Percentiles rank a stretch among this genome's conserved stretches.
These are phyloP conservation scores for Torymus texanus DNA, from an alignment of 2,888 invertebrate genomes.

Conservation along the genomic window DNA sequence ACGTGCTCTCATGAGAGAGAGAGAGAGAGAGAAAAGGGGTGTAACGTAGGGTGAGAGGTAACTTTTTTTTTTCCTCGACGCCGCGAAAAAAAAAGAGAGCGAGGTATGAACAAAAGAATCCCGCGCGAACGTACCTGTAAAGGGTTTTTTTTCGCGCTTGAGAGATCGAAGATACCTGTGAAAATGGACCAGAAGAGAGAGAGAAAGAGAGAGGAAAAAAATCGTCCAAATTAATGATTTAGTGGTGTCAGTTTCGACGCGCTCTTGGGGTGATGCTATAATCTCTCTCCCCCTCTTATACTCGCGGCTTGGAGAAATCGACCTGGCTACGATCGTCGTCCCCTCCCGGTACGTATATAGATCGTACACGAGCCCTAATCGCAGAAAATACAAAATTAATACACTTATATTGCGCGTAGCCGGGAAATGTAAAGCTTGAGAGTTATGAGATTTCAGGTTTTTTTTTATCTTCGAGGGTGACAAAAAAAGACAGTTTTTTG, in stretches of 20 bases:
- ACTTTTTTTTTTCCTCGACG: conserved; percentile 50
- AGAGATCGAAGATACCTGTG: conserved; percentile 66
- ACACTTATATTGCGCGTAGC: conserved; percentile 33
- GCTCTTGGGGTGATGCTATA: conserved; percentile 62
- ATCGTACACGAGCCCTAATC: conserved; percentile 41
- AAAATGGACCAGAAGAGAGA: conserved; percentile 51
- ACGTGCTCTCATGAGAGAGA: conserved; percentile 59
- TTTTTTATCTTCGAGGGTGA: background rate
- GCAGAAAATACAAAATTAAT: conserved; percentile 56
- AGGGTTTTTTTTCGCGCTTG: conserved; percentile 62
- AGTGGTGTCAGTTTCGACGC: conserved; percentile 72
- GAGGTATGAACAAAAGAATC: conserved; percentile 60
- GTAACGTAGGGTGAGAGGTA: conserved; percentile 54
- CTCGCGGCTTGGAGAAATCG: background rate
- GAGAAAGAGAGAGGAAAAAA: conserved; percentile 55
- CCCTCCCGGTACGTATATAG: background rate
- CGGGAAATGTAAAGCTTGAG: conserved; percentile 2
- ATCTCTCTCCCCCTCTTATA: conserved; percentile 44
- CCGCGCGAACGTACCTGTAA: conserved; percentile 68
- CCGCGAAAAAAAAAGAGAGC: conserved; percentile 18
- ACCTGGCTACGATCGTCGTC: conserved; percentile 7
- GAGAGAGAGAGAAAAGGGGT: conserved; percentile 41
- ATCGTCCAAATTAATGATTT: conserved; percentile 74
- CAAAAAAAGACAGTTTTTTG: no score
- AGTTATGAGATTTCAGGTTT: conserved; percentile 11